Conservation (phyloP, 2,888 invertebrate genomes). For the Adela reaumurella region DNA sequence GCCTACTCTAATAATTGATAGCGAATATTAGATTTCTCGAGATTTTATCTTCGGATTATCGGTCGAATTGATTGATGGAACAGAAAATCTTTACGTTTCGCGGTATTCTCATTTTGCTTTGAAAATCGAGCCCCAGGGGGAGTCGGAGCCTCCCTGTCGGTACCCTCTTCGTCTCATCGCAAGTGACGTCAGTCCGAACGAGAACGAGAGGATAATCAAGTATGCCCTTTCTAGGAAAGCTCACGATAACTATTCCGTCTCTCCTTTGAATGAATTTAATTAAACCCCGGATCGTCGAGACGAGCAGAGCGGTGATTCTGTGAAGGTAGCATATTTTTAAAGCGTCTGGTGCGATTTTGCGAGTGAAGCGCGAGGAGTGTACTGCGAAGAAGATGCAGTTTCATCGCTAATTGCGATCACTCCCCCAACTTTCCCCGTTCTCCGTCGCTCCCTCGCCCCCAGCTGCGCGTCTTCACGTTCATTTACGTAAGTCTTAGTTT, state of each 20-base stretch:
- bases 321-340: constrained; percentile 6
- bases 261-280: constrained; percentile 25
- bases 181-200: too few species aligned
- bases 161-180: too few species aligned
- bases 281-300: constrained; percentile 20
- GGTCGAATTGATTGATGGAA: too few species aligned
- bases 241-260: constrained; percentile 2
- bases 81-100: too few species aligned
- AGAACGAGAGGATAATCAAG: background rate
- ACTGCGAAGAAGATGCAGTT: background rate
- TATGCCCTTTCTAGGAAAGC: background rate
- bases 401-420: background rate
- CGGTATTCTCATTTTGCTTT: too few species aligned
- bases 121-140: too few species aligned
- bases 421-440: background rate
- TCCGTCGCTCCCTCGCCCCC: too few species aligned
- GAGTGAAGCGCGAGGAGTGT: background rate
- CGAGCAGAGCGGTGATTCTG: constrained; percentile 18
- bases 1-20: background rate
- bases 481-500: background rate
- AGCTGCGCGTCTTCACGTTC: background rate
- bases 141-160: too few species aligned
- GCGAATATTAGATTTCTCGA: background rate
- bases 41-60: background rate
- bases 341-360: background rate